Base-by-base conservation (phyloP, 2,113 vertebrate genomes). In the Stercorarius parasiticus region DNA sequence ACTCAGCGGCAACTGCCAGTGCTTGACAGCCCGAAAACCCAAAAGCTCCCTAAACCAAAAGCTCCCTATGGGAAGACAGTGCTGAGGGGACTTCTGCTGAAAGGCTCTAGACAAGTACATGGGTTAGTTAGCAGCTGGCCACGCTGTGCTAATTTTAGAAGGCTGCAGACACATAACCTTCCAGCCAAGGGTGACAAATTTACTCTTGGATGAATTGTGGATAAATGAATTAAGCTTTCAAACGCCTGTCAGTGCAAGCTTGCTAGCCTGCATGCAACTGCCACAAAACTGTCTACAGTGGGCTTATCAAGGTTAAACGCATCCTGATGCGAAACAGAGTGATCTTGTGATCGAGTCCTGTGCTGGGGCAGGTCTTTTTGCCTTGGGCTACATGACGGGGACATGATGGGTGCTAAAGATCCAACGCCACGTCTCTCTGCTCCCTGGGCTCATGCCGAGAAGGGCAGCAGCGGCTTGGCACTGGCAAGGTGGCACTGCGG, bases 261-360 rank as follows among this genome's bases (percentile, higher is more conserved):
- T n/a, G 26, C 19, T n/a, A 30, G 40, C 17, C 30, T 69, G 5
- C 10, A 3, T 21, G 21, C 62, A 69, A 40, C n/a, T 52, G 27
- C 45, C 32, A 17, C 71, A 49, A 38, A 38, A 45, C 4, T 4
- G 22, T 27, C 73, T 81, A 32, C 10, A 76, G 40, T 0, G 2
- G 55, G 40, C 30, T 82, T 66, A 59, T 45, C 49, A 38, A 36
- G 30, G 16, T 21, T 10, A 18, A 47, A 18, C 0, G 0, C 13
- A 47, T 17, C 27, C 26, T 0, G 0, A 4, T 19, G 49, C 1
- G 2, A 49, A 69, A 30, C 30, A 20, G 53, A 15, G 38, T 9
- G 36, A 38, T 71, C 50, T 29, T 38, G 32, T 26, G 58, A 30
- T 30, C 4, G 1, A 38, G 21, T 36, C 16, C 42, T 59, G 26